Base-by-base conservation (phyloP, 1,140 invertebrate genomes). In the Oryctes rhinoceros region DNA sequence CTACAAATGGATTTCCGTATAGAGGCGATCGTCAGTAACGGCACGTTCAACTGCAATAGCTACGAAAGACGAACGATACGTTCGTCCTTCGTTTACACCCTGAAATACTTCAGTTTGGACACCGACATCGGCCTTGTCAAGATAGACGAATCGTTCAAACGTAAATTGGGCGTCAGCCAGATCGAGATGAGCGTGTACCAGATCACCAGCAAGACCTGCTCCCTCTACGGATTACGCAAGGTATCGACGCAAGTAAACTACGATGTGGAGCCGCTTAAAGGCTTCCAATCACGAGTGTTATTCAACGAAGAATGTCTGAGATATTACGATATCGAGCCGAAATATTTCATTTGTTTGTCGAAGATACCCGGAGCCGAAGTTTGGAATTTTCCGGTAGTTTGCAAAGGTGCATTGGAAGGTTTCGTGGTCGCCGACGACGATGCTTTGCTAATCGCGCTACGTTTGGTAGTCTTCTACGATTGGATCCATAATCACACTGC, bases 341-440 rank as follows among this genome's bases (percentile, higher is more conserved):
- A 15, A 15, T 62, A 11, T 13, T 62, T 62, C 20, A 62, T 62
- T 18, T 62, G 53, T 62, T 15, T 62, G 20, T 18, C 53, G 5
- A 62, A 62, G 53, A 20, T 20, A 20, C 15, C 53, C 0, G 53
- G 20, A n/a, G 20, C 53, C 15, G 7, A 62, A 62, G 53, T 62
- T 62, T 62, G 53, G 53, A 62, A 62, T 62, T 62, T 62, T 62
- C 53, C 53, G 53, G 53, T 62, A 20, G 53, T 62, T 5, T 62
- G 53, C 53, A 6, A n/a, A 20, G 53, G 53, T 15, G 20, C 15
- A 1, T 20, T 62, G 5, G 53, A 62, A 20, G 53, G 53, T 15
- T 62, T 62, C 53, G 53, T 62, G 4, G 53, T 62, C 5, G 53
- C 53, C 15, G 53, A 62, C 13, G 53, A 62, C 53, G 53, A 20